These are phyloP conservation scores for Leucophenga varia DNA, from an alignment of 1,140 invertebrate genomes.

Conservation along the genomic window DNA sequence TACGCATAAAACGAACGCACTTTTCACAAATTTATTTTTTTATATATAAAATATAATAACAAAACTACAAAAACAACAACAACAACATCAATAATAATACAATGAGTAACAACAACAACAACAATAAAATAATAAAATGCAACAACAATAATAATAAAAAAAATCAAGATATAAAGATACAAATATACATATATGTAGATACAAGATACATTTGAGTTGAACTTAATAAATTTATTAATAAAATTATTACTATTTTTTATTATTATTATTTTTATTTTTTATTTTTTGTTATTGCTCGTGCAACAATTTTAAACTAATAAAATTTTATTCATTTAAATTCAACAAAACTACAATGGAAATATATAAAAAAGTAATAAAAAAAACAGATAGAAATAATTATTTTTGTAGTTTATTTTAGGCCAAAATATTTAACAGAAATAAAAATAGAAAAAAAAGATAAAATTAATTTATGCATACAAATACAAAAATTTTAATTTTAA, in stretches of 20 bases:
- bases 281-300: conserved; percentile 34
- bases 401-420: conserved; percentile 20
- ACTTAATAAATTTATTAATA: conserved; percentile 49
- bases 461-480: conserved; percentile 19
- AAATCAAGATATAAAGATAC: too few species aligned
- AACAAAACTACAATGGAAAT: conserved; percentile 28
- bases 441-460: conserved; percentile 24
- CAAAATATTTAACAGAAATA: conserved; percentile 24
- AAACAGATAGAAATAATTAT: conserved; percentile 8
- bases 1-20: too few species aligned
- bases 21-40: too few species aligned
- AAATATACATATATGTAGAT: too few species aligned
- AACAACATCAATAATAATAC: too few species aligned
- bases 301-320: conserved; percentile 49
- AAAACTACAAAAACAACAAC: too few species aligned
- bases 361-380: conserved; percentile 18
- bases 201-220: too few species aligned
- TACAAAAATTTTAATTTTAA: conserved; percentile 15
- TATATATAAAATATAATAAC: too few species aligned
- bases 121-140: too few species aligned
- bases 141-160: too few species aligned
- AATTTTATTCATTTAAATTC: conserved; percentile 53
- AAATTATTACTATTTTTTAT: conserved; percentile 48
- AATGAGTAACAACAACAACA: too few species aligned
- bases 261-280: too few species aligned